Conservation (phyloP, 1,140 invertebrate species). For the Cherax destructor region DNA sequence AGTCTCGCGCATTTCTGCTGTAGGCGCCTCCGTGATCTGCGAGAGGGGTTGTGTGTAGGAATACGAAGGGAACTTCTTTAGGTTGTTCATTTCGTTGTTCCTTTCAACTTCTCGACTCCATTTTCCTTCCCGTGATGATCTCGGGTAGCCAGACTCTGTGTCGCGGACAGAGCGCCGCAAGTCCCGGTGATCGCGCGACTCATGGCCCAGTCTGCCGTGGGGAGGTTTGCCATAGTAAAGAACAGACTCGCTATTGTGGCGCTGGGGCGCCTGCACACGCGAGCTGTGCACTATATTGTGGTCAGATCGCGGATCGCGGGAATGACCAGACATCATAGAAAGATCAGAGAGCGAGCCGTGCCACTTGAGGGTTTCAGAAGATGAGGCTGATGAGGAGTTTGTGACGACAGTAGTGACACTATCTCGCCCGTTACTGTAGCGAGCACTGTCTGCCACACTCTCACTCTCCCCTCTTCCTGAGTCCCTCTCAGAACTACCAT, state of each 20-base stretch:
- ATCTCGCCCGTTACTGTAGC: constrained; percentile 78
- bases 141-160: constrained; percentile 61
- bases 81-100: constrained; percentile 72
- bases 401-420: constrained; percentile 81
- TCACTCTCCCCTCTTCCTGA: constrained; percentile 71
- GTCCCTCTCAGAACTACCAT: constrained; percentile 69
- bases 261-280: constrained; percentile 86
- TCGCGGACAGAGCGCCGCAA: constrained; percentile 65
- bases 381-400: constrained; percentile 76
- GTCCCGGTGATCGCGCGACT: constrained; percentile 51
- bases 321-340: constrained; percentile 74
- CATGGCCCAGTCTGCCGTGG: constrained; percentile 52
- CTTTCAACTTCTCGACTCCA: constrained; percentile 71
- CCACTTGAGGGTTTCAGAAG: constrained; percentile 89
- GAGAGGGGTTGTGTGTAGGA: constrained; percentile 73
- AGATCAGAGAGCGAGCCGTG: constrained; percentile 87
- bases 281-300: constrained; percentile 88
- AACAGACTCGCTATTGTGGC: constrained; percentile 88
- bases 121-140: constrained; percentile 65
- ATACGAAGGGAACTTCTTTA: constrained; percentile 73
- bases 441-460: constrained; percentile 68
- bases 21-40: constrained; percentile 70
- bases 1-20: constrained; percentile 68
- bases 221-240: constrained; percentile 78
- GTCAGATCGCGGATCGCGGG: constrained; percentile 72